phyloP scores from a whole-genome alignment of 1,140 invertebrate species.

The Drosophila baimaii region DNA sequence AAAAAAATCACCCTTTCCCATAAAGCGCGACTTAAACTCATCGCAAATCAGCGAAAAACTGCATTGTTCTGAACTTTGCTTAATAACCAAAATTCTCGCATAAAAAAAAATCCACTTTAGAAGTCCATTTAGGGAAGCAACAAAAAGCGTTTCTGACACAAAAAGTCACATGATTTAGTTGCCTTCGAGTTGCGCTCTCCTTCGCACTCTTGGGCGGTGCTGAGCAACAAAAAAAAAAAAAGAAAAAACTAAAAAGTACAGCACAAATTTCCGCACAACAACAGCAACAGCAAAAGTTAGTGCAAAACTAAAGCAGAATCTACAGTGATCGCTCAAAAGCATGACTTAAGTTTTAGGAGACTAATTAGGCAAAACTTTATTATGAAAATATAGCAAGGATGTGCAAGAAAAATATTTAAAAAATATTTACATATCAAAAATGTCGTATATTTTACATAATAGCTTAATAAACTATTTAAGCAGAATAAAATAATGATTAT shows the following conservation, averaged over 20 bases:
- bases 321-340: slow-evolving; percentile 16
- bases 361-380: too few relatives aligned
- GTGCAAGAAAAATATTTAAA: background rate
- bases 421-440: background rate
- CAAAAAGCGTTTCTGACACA: slow-evolving; percentile 39
- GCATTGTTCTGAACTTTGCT: slow-evolving; percentile 71
- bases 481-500: too few relatives aligned
- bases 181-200: slow-evolving; percentile 34
- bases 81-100: slow-evolving; percentile 73
- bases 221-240: slow-evolving; percentile 5
- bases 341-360: background rate
- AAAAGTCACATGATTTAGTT: slow-evolving; percentile 80
- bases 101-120: slow-evolving; percentile 54
- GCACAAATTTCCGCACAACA: slow-evolving; percentile 67
- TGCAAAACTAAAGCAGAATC: slow-evolving; percentile 56
- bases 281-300: slow-evolving; percentile 49
- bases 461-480: background rate
- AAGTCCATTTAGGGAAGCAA: slow-evolving; percentile 32
- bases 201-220: slow-evolving; percentile 20
- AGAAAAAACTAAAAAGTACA: slow-evolving; percentile 50
- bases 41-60: slow-evolving; percentile 53
- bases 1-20: slow-evolving; percentile 28
- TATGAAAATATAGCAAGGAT: background rate
- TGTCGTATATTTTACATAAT: too few relatives aligned
- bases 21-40: slow-evolving; percentile 42